These are phyloP conservation scores for Lutjanus campechanus DNA, from an alignment of 2,797 vertebrate species.

Conservation along the genomic window DNA sequence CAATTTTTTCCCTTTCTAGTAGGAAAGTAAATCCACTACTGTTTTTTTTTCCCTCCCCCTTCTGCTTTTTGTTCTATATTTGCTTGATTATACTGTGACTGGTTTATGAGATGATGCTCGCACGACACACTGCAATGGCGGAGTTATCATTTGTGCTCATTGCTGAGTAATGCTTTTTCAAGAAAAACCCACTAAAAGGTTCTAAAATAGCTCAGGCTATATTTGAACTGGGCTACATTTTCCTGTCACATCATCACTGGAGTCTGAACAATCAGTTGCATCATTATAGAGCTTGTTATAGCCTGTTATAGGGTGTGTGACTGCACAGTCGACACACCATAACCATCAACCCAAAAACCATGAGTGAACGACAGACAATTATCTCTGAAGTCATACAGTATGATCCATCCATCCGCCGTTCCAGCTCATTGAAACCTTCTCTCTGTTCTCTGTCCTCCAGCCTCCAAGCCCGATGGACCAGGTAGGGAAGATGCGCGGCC, in stretches of 20 bases:
- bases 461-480: constrained; percentile 97
- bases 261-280: constrained; percentile 21
- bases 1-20: constrained; percentile 75
- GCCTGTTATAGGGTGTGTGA: constrained; percentile 18
- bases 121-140: constrained; percentile 10
- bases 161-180: constrained; percentile 48
- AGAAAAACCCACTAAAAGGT: constrained; percentile 28
- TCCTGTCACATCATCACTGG: constrained; percentile 20
- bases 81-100: constrained; percentile 61
- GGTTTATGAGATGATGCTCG: constrained; percentile 57
- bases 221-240: constrained; percentile 25
- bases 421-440: constrained; percentile 9
- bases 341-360: constrained; percentile 14
- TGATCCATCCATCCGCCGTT: neutral
- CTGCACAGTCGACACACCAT: constrained; percentile 22
- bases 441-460: constrained; percentile 75
- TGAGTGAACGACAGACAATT: constrained; percentile 6
- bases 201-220: constrained; percentile 29
- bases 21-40: constrained; percentile 78
- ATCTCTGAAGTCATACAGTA: constrained; percentile 17
- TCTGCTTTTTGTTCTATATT: constrained; percentile 67
- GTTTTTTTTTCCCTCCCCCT: constrained; percentile 40
- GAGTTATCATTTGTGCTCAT: constrained; percentile 41
- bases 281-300: constrained; percentile 33
- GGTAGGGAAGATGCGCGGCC: constrained; percentile 96